Base-by-base conservation (phyloP, 2,113 vertebrate species). In the Pipa parva region DNA sequence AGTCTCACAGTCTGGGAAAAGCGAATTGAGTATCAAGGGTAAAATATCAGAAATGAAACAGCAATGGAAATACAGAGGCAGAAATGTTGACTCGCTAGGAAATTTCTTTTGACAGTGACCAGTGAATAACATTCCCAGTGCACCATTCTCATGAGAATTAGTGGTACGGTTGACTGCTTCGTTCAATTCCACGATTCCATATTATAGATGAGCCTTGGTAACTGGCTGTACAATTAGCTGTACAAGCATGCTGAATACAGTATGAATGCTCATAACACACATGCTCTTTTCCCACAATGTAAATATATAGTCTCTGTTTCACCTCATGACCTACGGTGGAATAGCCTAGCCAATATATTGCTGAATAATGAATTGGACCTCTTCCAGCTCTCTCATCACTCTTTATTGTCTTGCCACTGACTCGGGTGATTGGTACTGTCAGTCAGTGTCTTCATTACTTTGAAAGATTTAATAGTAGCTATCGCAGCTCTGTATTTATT, bases 81-180 rank as follows among this genome's bases (percentile, higher is more conserved):
- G 5, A 52, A n/a, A 42, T 42, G 13, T 49, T 49, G 46, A 22
- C 46, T 24, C 22, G 18, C 39, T n/a, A 2, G 17, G 39, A n/a
- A 42, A 42, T 11, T 1, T 24, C 46, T 27, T 18, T 22, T 36
- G 51, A 33, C 28, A 3, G 9, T 20, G 45, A 13, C 39, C 15
- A 8, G 6, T 31, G 18, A 20, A 18, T 25, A 28, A 63, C 21
- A 36, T 51, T 63, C 46, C 24, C 60, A 50, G 46, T 63, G 60
- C 46, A 46, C 29, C 20, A 25, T 64, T 64, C 63, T 21, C 50
- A 55, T 64, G 63, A 54, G 63, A 64, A 27, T 27, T 39, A 22
- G 21, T 45, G n/a, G 18, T n/a, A 64, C 28, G 63, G 33, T 56
- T 55, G 36, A 7, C 20, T 56, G 51, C 39, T 20, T 54, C 27